Percentiles rank a stretch among this genome's conserved stretches.
phyloP scores from a whole-genome alignment of 2,888 invertebrate genomes.

The Acholoe squamosa region DNA sequence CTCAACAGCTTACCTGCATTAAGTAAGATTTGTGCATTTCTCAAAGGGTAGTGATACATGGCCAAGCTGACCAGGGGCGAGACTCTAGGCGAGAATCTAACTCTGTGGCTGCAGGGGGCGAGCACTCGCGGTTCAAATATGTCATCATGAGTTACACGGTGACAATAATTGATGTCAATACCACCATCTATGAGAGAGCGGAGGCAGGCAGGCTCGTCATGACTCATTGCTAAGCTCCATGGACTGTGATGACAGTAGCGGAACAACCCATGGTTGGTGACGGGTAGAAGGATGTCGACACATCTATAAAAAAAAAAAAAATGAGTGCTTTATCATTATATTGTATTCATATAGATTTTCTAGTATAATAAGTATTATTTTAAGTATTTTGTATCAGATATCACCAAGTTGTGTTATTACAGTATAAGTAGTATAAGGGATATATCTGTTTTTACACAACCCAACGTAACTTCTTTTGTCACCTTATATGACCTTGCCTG shows the following conservation, averaged over 20 bases:
- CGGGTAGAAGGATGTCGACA: conserved; percentile 73
- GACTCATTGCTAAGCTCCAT: conserved; percentile 54
- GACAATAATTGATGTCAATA: conserved; percentile 65
- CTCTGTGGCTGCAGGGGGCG: conserved; percentile 50
- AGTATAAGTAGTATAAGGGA: too few relatives aligned
- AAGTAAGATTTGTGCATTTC: conserved; percentile 72
- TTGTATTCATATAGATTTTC: too few relatives aligned
- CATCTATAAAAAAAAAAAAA: conserved; percentile 70
- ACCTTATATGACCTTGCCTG: too few relatives aligned
- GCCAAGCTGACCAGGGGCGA: conserved; percentile 65
- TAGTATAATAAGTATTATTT: too few relatives aligned
- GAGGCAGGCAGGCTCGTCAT: conserved; percentile 45
- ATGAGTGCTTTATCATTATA: too few relatives aligned
- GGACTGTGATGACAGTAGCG: conserved; percentile 61
- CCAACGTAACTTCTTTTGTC: too few relatives aligned
- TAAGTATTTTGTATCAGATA: too few relatives aligned
- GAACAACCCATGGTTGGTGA: conserved; percentile 70
- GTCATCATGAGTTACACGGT: conserved; percentile 70
- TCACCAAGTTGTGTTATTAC: too few relatives aligned
- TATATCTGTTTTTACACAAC: too few relatives aligned
- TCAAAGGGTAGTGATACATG: conserved; percentile 69
- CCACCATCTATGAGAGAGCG: conserved; percentile 56
- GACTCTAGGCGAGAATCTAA: conserved; percentile 67
- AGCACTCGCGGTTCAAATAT: conserved; percentile 61
- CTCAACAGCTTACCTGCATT: conserved; percentile 37